Evolutionary conservation across 2,888 invertebrate species (phyloP), one percentile per base, ranked within the genome.

Genomic region (Galeruca laticollis): DNA sequence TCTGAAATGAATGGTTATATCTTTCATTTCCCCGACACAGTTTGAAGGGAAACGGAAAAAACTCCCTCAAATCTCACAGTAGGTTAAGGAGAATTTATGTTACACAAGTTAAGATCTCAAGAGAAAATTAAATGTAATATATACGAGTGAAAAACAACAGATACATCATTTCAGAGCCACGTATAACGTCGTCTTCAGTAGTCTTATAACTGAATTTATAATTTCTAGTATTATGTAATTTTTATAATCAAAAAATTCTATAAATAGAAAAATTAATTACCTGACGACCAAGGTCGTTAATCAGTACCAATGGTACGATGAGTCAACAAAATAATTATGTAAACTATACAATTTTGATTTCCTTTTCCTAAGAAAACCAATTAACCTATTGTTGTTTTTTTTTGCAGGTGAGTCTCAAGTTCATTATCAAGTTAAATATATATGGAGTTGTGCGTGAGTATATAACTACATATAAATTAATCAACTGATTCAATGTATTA

Each of bases 321-420:
- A 60, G 8, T 43, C 49, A 33, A 31, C 26, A 61, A n/a, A 26
- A 33, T 33, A 61, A 61, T 61, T 31, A 60, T 15, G 26, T 47
- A 15, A 35, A 61, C 21, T 51, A 61, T 51, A 35, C 49, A 20
- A 61, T 61, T 61, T 51, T 60, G 15, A 20, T 33, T 37, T 60
- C 49, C 49, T 51, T 40, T 49, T 60, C 60, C 65, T 60, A 47
- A 56, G 15, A 37, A 11, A 60, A 3, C 26, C 56, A 65, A 43
- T 61, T 56, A 69, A 60, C 43, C 18, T 60, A 69, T 64, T 69
- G 47, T 69, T 61, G 47, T 69, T 61, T 65, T 61, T 61, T 54
- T 54, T 69, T 69, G n/a, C 65, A 69, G 65, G 69, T 69, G 15
- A 69, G 69, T 65, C 49, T 61, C 33, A 60, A 69, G 69, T 60